phyloP scores from a whole-genome alignment of 2,888 invertebrate genomes.

The Drosophila infuscata region DNA sequence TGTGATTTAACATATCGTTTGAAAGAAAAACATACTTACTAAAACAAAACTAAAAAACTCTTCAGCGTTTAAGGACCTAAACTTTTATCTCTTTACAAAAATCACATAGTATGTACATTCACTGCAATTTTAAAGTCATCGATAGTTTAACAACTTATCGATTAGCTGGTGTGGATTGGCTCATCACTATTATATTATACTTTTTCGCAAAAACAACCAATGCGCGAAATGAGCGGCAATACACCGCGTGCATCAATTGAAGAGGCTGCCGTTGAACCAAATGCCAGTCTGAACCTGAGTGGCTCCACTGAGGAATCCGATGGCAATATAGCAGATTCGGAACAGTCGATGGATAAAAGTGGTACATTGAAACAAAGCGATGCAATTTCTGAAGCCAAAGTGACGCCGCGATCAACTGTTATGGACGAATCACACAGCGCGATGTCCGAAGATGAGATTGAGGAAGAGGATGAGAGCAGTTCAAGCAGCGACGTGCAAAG shows the following conservation, averaged over 20 bases:
- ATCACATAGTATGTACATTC: too few relatives aligned
- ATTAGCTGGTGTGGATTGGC: not conserved
- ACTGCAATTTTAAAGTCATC: not conserved
- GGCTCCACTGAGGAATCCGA: constrained; percentile 29
- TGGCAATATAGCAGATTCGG: constrained; percentile 30
- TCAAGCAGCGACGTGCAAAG: constrained; percentile 26
- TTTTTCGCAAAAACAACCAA: not conserved
- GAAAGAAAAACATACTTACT: not conserved
- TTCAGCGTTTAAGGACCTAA: not conserved
- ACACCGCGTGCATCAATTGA: not conserved
- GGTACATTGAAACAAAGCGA: constrained; percentile 7
- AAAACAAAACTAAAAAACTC: not conserved
- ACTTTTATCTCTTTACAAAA: not conserved
- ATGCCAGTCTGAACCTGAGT: constrained; percentile 46
- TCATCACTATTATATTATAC: not conserved
- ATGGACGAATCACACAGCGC: constrained; percentile 17
- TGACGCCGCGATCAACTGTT: not conserved
- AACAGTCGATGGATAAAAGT: constrained; percentile 30
- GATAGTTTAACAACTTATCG: not conserved
- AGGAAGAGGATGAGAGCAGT: constrained; percentile 26
- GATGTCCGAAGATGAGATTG: constrained; percentile 12
- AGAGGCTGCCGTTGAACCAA: constrained; percentile 2
- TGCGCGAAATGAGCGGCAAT: constrained; percentile 1
- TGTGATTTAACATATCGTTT: not conserved
- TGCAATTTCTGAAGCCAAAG: not conserved